Evolutionary conservation across 1,140 invertebrate species (phyloP).

Genomic region (Holcopasites calliopsidis): DNA sequence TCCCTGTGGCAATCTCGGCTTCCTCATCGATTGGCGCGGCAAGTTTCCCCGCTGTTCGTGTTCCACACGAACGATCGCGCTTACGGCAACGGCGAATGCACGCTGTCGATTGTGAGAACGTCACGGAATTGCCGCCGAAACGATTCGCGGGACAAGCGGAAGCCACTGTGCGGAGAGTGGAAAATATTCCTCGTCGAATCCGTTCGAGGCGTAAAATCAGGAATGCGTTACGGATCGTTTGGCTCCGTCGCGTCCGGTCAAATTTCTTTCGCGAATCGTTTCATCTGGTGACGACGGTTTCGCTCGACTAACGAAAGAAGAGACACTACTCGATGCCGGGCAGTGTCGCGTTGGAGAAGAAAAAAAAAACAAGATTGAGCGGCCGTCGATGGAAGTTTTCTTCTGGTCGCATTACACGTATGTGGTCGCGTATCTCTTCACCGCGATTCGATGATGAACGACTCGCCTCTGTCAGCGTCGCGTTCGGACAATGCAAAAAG

Average conservation of each 20-base stretch:
- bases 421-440: slow-evolving; percentile 18
- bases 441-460: slow-evolving; percentile 59
- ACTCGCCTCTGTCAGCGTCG: slow-evolving; percentile 20
- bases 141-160: background rate
- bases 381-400: slow-evolving; percentile 50
- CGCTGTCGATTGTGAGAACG: slow-evolving; percentile 2
- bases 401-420: slow-evolving; percentile 32
- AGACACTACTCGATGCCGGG: slow-evolving; percentile 9
- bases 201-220: background rate
- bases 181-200: background rate
- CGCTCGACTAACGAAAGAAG: slow-evolving; percentile 15
- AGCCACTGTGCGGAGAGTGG: background rate
- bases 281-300: background rate
- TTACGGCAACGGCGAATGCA: slow-evolving; percentile 5
- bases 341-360: background rate
- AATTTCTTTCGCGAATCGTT: background rate
- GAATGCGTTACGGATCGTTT: too few relatives aligned
- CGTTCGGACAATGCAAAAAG: slow-evolving; percentile 39
- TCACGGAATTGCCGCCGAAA: background rate
- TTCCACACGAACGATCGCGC: slow-evolving; percentile 28
- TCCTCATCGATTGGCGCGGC: slow-evolving; percentile 34
- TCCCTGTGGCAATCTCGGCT: slow-evolving; percentile 33
- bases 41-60: slow-evolving; percentile 16
- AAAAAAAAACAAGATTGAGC: slow-evolving; percentile 51
- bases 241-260: too few relatives aligned